Evolutionary conservation across 2,797 vertebrate genomes (phyloP).

Genomic region (Takifugu rubripes): DNA sequence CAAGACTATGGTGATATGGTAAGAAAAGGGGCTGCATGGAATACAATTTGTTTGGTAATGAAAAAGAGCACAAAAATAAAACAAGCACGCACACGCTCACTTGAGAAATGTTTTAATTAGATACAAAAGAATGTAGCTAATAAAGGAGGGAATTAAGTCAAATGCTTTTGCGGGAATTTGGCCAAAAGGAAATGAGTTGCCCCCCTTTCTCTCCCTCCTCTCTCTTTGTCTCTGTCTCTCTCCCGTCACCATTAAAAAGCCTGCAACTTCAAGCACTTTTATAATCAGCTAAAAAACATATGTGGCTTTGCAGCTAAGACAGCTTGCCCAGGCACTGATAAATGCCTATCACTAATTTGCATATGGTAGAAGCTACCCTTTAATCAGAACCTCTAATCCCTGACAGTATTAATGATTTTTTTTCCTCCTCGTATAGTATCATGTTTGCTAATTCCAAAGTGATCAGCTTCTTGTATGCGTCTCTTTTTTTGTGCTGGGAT

Average conservation of each 20-base stretch:
- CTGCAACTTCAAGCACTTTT: slow-evolving; percentile 98
- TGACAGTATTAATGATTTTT: slow-evolving; percentile 99
- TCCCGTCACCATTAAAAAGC: slow-evolving; percentile 81
- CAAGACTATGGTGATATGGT: slow-evolving; percentile 41
- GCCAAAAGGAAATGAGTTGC: slow-evolving; percentile 91
- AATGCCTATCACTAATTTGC: slow-evolving; percentile 99
- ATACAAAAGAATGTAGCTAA: slow-evolving; percentile 79
- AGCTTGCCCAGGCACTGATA: slow-evolving; percentile 99
- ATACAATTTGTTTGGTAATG: slow-evolving; percentile 50
- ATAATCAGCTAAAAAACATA: slow-evolving; percentile 99
- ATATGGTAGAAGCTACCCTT: slow-evolving; percentile 99
- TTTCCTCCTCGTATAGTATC: slow-evolving; percentile 92
- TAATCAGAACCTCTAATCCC: slow-evolving; percentile 99
- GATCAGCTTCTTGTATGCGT: slow-evolving; percentile 99
- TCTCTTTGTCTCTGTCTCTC: slow-evolving; percentile 9
- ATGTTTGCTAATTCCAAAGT: slow-evolving; percentile 99
- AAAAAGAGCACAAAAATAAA: slow-evolving; percentile 57
- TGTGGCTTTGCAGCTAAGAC: slow-evolving; percentile 98
- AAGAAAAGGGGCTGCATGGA: slow-evolving; percentile 23
- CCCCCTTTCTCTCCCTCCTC: slow-evolving; percentile 34
- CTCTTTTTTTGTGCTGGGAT: slow-evolving; percentile 99
- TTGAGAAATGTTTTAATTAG: slow-evolving; percentile 84
- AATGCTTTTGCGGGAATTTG: slow-evolving; percentile 89
- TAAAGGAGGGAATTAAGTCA: slow-evolving; percentile 87
- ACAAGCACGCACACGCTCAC: slow-evolving; percentile 69